Percentiles rank a stretch among this genome's conserved stretches.
Evolutionary conservation across 2,113 vertebrate genomes (phyloP).

Genomic region (Ammodytes dubius): DNA sequence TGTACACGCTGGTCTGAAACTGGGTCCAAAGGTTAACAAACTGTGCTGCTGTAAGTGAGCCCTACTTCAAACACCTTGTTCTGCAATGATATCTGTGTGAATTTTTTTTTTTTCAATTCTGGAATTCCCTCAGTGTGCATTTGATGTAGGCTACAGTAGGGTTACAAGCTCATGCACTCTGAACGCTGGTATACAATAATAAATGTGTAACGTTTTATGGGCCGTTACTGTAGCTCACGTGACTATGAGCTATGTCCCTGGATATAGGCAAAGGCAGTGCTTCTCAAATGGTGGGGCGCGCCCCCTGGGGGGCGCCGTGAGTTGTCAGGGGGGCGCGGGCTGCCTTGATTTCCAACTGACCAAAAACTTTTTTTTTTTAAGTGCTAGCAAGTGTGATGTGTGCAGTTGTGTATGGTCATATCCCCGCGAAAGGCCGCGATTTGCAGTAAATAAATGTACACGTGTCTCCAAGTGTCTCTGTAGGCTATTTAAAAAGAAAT

Average conservation of each 20-base stretch:
- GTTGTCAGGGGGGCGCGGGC: no score
- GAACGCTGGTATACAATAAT: not conserved
- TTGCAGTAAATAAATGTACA: no score
- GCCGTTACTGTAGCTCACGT: not conserved
- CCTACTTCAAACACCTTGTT: not conserved
- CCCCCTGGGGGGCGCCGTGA: no score
- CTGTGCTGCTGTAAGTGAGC: not conserved
- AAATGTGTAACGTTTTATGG: not conserved
- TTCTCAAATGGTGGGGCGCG: no score
- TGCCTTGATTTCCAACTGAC: no score
- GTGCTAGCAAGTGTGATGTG: no score
- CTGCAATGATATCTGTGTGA: not conserved
- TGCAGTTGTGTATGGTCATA: no score
- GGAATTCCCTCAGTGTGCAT: not conserved
- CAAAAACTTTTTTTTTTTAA: no score
- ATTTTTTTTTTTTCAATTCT: not conserved
- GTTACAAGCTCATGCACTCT: no score
- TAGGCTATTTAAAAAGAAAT: no score
- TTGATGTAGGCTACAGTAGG: not conserved
- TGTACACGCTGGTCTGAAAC: not conserved
- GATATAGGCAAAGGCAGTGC: not conserved
- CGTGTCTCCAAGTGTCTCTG: no score
- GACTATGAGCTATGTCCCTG: not conserved
- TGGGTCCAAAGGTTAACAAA: slow-evolving; percentile 24
- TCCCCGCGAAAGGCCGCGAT: no score